Base-by-base conservation (phyloP, 1,140 invertebrate genomes). In the Piezodorus guildinii region DNA sequence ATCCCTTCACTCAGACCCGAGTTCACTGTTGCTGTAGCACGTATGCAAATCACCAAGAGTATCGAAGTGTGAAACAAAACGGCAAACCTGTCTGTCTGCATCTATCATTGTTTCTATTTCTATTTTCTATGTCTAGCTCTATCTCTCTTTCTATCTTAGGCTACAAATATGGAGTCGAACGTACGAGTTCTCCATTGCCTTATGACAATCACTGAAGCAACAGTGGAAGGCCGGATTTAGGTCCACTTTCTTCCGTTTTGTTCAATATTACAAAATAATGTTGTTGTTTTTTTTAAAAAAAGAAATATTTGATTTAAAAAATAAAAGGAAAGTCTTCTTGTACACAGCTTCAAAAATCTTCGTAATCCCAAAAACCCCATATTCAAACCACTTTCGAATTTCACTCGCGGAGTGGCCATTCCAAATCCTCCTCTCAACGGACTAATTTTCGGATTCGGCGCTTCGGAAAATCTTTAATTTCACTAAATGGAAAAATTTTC, bases 171-270 rank as follows among this genome's bases (percentile, higher is more conserved):
- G 58, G 58, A 60, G 16, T 60, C 25, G 16, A 60, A 23, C n/a
- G n/a, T 19, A 39, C 16, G 30, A 60, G 16, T 44, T 60, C 58
- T 56, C 58, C 58, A 43, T 58, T 65, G 63, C 63, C 63, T 49
- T 27, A 61, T 65, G 63, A 65, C 63, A 65, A 65, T 65, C 63
- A 65, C 59, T 56, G 23, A 21, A 56, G 23, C 52, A 25, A 56
- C 52, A 56, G 52, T 56, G 52, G 52, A 56, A 56, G 23, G 52
- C 52, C 52, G n/a, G 19, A 19, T 21, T 49, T 6, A 49, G 5
- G 46, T 49, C 46, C 46, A 49, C 19, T 49, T 49, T 49, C 19
- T 6, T 17, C 2, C 4, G 12, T 49, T 49, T 49, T 49, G 19
- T 21, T 49, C 19, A 10, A 21, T 49, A 19, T 49, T 49, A 10